Conservation (phyloP, 1,140 invertebrate species). For the Camponotus vicinus region DNA sequence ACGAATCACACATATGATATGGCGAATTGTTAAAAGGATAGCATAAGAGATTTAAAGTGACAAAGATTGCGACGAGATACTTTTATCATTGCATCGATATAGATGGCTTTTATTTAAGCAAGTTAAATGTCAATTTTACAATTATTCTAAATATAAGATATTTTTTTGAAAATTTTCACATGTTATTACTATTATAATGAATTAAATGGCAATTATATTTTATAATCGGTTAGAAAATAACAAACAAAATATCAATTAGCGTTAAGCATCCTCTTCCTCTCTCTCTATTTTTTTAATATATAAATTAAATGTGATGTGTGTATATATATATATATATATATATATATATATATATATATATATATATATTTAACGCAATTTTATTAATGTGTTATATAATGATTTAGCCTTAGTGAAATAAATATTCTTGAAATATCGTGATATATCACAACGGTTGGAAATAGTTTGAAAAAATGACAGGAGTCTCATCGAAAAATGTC, state of each 20-base stretch:
- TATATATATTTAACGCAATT: too few relatives aligned
- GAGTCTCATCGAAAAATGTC: background rate
- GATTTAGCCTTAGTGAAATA: background rate
- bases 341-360: too few relatives aligned
- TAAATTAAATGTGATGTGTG: too few relatives aligned
- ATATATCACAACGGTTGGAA: background rate
- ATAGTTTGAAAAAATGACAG: slow-evolving; percentile 4
- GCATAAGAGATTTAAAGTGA: background rate
- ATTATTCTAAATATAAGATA: background rate
- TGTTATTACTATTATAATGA: background rate
- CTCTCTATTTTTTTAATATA: too few relatives aligned
- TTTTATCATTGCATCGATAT: background rate
- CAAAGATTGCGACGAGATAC: background rate
- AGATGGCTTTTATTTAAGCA: background rate
- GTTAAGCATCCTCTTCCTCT: background rate
- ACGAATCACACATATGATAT: slow-evolving; percentile 4
- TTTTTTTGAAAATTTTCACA: background rate
- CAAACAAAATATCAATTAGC: background rate
- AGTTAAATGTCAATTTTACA: background rate
- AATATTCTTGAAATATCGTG: background rate
- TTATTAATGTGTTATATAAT: too few relatives aligned
- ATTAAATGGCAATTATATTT: background rate
- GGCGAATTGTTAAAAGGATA: background rate
- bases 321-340: too few relatives aligned
- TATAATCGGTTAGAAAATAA: background rate